phyloP scores from a whole-genome alignment of 2,113 vertebrate species.

The Alethe diademata region DNA sequence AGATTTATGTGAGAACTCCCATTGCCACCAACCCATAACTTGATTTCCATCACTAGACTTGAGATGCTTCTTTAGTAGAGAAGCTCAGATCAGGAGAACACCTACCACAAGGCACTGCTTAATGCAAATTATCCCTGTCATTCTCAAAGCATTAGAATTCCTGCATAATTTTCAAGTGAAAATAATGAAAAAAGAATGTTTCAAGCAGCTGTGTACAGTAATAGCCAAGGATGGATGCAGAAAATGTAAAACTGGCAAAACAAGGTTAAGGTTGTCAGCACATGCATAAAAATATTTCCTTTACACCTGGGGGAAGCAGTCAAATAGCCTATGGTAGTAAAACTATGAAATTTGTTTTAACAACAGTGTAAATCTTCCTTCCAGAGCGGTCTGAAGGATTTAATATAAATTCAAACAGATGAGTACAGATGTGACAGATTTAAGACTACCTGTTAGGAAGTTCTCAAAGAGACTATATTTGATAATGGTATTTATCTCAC shows the following conservation, averaged over 20 bases:
- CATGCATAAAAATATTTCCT: constrained; percentile 23
- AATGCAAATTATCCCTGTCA: neutral
- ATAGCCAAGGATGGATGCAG: constrained; percentile 46
- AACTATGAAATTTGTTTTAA: neutral
- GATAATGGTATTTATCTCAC: neutral
- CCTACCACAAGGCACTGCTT: neutral
- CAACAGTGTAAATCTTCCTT: neutral
- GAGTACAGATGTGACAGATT: neutral
- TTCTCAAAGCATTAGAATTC: neutral
- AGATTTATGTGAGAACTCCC: neutral
- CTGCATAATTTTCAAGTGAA: neutral
- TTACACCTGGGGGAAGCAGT: neutral
- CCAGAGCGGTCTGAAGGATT: neutral
- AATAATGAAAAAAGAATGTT: neutral
- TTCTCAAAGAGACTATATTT: neutral
- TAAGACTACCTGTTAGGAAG: neutral
- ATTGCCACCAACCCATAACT: neutral
- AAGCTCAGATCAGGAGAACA: neutral
- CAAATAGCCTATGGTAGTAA: neutral
- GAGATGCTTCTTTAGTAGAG: neutral
- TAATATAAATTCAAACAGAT: neutral
- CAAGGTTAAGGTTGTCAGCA: constrained; percentile 64
- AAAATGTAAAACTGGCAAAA: constrained; percentile 36
- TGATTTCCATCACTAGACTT: neutral
- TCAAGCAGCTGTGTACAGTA: constrained; percentile 7